Evolutionary conservation across 2,888 invertebrate genomes (phyloP), one percentile per base, ranked within the genome.

Genomic region (Conops quadrifasciatus): DNA sequence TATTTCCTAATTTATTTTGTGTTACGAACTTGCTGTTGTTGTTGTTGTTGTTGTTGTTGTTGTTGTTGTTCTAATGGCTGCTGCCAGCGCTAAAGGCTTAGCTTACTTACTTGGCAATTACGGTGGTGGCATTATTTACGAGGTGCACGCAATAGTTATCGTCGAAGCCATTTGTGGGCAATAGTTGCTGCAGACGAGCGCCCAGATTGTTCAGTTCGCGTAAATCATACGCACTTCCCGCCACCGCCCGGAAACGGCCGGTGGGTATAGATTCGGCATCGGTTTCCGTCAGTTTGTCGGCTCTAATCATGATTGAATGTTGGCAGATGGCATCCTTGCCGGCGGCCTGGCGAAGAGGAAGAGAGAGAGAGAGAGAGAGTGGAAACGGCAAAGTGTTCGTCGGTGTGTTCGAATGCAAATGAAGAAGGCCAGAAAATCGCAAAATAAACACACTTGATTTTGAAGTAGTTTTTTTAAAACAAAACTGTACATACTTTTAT

Each of bases 151-250:
- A 94, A 81, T 90, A 96, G 84, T 95, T 96, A 77, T 93, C 88
- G 84, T 96, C 95, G 80, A 90, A 95, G 1, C 96, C 96, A 24
- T 89, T 90, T 28, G 88, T 87, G 0, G 92, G 90, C 70, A 93
- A 88, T 78, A 90, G 88, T 26, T 90, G 85, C 36, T 90, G 86
- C 45, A 96, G 87, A 76, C 92, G 90, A 36, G 90, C 87, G 1
- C 90, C 90, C 16, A 97, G 84, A 21, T 88, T 81, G 66, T 89
- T 89, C 0, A 91, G 89, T 0, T 89, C 87, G 75, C 92, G 88
- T 62, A 97, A 88, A 86, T 97, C 95, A 81, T 90, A 93, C 0
- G 89, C 79, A 0, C 92, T 93, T 0, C 90, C 90, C 0, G 89
- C 89, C 0, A 96, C 94, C 0, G 89, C 84, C 73, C 89, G 88